Base-by-base conservation (phyloP, 2,797 vertebrate species). In the Triplophysa yarkandensis region DNA sequence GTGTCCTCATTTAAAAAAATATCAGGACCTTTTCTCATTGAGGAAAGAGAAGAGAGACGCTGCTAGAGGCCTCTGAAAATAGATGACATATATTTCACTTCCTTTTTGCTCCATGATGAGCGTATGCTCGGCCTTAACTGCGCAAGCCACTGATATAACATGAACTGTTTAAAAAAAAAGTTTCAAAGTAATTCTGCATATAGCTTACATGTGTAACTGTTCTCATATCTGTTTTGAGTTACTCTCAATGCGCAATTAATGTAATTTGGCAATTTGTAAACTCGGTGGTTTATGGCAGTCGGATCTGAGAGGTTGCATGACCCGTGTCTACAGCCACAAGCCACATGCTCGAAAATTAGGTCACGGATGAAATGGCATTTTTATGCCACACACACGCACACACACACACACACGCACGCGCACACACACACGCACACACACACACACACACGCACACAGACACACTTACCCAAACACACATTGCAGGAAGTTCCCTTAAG, bases 1-100 rank as follows among this genome's bases (percentile, higher is more conserved):
- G 83, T 79, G 86, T 32, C 87, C 87, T 86, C 82, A 81, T 88
- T 85, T 83, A 71, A 63, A 82, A n/a, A 55, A 70, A 83, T 74
- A 77, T 79, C 74, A 74, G 79, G 85, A 82, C 81, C 65, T 85
- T 81, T 78, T 87, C 77, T 78, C 81, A 84, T 87, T 84, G 82
- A 80, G 78, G 77, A 83, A 82, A 58, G 76, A 83, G 64, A 62
- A 72, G 76, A 66, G 68, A 79, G 58, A 73, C 72, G 64, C 50
- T 54, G 73, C 41, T 58, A 43, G 58, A 80, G 57, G 61, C 58
- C 58, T 57, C 36, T 66, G 32, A 76, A 81, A 81, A 81, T 81
- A 81, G 76, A 78, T 74, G 68, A 65, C 76, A 81, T 73, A 72
- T 68, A 71, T 77, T 76, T 78, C 55, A 72, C 68, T 73, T 73